These are phyloP conservation scores for Gymnodraco acuticeps DNA, from an alignment of 2,797 vertebrate species.

Conservation along the genomic window DNA sequence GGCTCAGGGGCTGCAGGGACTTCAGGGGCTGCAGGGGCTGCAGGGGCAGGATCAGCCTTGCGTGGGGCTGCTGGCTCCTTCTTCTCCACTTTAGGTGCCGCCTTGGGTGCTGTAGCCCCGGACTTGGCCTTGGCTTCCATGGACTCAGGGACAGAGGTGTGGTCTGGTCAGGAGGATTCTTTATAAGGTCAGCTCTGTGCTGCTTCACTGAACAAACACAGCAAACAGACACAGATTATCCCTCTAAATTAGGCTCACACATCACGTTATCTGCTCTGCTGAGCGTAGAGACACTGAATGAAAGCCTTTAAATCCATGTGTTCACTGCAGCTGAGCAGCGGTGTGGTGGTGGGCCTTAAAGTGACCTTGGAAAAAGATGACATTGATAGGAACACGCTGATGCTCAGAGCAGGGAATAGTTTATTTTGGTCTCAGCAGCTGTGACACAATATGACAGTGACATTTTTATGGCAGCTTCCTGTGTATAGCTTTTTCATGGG, in stretches of 20 bases:
- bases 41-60: constrained; percentile 77
- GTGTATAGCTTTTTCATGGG: constrained; percentile 42
- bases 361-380: constrained; percentile 85
- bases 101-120: constrained; percentile 73
- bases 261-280: constrained; percentile 57
- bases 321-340: constrained; percentile 45
- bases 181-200: constrained; percentile 72
- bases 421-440: constrained; percentile 62
- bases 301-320: constrained; percentile 29
- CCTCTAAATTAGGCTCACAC: constrained; percentile 53
- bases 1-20: constrained; percentile 73
- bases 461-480: constrained; percentile 53
- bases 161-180: constrained; percentile 66
- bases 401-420: constrained; percentile 50
- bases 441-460: constrained; percentile 48
- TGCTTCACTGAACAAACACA: constrained; percentile 75
- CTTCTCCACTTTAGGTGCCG: constrained; percentile 78
- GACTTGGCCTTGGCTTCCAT: constrained; percentile 87
- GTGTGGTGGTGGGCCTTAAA: constrained; percentile 64
- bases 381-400: constrained; percentile 60
- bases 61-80: constrained; percentile 76
- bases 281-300: constrained; percentile 34
- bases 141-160: constrained; percentile 75
- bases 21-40: constrained; percentile 64
- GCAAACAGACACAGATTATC: constrained; percentile 69